A percentile compares a stretch with the other conserved stretches of the same genome.
Conservation (phyloP, 1,140 invertebrate species). For the Drosophila sp. region DNA sequence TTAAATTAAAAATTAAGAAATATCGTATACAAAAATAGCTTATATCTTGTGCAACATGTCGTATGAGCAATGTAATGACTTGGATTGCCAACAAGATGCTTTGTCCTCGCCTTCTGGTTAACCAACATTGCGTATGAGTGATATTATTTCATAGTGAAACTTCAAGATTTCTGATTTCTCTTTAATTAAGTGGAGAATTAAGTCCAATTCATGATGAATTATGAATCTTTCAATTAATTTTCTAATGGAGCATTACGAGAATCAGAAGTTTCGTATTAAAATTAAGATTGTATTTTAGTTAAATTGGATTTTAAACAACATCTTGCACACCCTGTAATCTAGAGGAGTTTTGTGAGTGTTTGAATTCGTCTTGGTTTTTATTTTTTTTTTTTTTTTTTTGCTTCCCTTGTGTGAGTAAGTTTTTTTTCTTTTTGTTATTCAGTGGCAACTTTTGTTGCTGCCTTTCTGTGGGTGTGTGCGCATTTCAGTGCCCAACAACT, state of each 20-base stretch:
- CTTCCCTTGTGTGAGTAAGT: conserved; percentile 1
- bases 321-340: conserved; percentile 33
- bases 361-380: conserved; percentile 25
- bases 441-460: conserved; percentile 69
- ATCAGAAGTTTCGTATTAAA: not conserved
- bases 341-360: conserved; percentile 24
- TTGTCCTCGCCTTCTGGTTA: too few relatives aligned
- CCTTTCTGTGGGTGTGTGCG: conserved; percentile 65
- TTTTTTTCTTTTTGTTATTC: conserved; percentile 47
- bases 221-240: too few relatives aligned
- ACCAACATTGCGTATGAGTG: not conserved
- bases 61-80: not conserved
- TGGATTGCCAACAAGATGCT: too few relatives aligned
- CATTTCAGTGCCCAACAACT: conserved; percentile 78
- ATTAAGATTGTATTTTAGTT: not conserved
- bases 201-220: too few relatives aligned
- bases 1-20: too few relatives aligned
- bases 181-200: too few relatives aligned
- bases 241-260: too few relatives aligned
- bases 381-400: conserved; percentile 45
- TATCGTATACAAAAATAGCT: too few relatives aligned
- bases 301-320: not conserved
- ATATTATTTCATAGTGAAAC: not conserved
- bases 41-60: not conserved
- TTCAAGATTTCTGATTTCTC: too few relatives aligned